phyloP scores from a whole-genome alignment of 2,888 invertebrate species.

The Philaethria dido region DNA sequence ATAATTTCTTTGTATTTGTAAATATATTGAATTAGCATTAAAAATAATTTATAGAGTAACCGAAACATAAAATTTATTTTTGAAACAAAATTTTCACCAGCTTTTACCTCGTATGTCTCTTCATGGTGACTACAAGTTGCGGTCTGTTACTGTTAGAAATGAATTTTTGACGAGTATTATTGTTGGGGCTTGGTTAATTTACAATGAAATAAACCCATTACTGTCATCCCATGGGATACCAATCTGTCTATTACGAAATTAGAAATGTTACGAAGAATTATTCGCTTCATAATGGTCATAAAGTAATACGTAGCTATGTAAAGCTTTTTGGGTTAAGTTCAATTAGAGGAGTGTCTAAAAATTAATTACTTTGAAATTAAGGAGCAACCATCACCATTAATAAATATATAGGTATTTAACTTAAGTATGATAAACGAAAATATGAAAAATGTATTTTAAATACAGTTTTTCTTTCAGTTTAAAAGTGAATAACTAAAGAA shows the following conservation, averaged over 20 bases:
- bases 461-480: no score
- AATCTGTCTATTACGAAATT: constrained; percentile 53
- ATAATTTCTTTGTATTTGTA: background rate
- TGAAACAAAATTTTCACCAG: background rate
- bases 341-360: constrained; percentile 18
- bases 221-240: constrained; percentile 48
- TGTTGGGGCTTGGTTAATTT: constrained; percentile 45
- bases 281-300: constrained; percentile 32
- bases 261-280: constrained; percentile 49
- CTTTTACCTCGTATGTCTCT: constrained; percentile 51
- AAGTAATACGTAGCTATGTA: constrained; percentile 8
- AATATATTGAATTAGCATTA: background rate
- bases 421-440: background rate
- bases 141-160: constrained; percentile 40
- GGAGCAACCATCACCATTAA: background rate
- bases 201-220: constrained; percentile 41
- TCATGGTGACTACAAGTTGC: constrained; percentile 47
- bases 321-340: constrained; percentile 2
- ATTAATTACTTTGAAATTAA: constrained; percentile 16
- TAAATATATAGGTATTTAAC: background rate
- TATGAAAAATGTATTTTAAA: no score
- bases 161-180: constrained; percentile 34
- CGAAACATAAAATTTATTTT: background rate
- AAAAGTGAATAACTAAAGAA: no score
- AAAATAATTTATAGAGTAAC: background rate